Evolutionary conservation across 2,113 vertebrate genomes (phyloP).

Genomic region (Aix galericulata): DNA sequence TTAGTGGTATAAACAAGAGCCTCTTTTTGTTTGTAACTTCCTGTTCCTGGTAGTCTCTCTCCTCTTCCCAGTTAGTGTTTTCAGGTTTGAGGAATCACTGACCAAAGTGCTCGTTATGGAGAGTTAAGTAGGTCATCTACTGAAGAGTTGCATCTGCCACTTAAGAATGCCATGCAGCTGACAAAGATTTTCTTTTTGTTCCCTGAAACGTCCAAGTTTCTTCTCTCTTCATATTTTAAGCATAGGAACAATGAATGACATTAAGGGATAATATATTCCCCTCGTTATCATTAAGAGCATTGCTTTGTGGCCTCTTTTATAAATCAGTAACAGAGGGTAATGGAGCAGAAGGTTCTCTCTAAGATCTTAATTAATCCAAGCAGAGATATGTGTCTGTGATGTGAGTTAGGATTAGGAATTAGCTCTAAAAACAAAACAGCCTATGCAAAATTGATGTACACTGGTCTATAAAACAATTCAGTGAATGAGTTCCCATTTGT

Average conservation of each 20-base stretch:
- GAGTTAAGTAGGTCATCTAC: neutral
- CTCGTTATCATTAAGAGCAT: constrained; percentile 29
- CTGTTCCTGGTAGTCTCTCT: neutral
- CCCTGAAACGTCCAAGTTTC: neutral
- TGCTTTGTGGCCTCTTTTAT: constrained; percentile 24
- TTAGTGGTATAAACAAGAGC: neutral
- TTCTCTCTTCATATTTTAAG: neutral
- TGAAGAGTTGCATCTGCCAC: neutral
- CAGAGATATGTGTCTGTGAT: constrained; percentile 20
- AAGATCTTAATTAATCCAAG: constrained; percentile 49
- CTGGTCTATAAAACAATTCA: constrained; percentile 5
- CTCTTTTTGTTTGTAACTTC: neutral
- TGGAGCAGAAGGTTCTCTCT: constrained; percentile 46
- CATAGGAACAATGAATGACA: neutral
- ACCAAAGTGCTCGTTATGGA: neutral
- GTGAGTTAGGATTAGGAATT: constrained; percentile 44
- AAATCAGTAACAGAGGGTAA: constrained; percentile 40
- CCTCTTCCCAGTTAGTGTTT: neutral
- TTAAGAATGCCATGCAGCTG: neutral
- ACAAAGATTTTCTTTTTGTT: neutral
- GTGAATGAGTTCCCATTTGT: constrained; percentile 17
- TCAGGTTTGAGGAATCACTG: neutral
- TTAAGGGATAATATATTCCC: constrained; percentile 7
- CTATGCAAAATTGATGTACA: neutral
- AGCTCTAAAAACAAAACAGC: constrained; percentile 20